Evolutionary conservation across 2,113 vertebrate species (phyloP).

Genomic region (Puffinus mauretanicus): DNA sequence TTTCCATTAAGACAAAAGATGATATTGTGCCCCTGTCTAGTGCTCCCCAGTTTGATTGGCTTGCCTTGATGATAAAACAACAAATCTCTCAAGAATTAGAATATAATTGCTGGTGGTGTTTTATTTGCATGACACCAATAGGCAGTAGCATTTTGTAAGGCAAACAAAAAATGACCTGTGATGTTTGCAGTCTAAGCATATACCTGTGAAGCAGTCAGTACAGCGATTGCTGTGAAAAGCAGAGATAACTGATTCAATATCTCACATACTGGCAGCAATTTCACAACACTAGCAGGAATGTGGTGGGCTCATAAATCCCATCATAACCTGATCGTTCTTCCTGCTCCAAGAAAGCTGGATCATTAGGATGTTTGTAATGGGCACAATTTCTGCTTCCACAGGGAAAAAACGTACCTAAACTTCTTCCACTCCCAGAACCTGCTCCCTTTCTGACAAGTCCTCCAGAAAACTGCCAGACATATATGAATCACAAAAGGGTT

Average conservation of each 20-base stretch:
- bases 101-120: background rate
- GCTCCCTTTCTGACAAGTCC: background rate
- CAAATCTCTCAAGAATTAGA: background rate
- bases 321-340: background rate
- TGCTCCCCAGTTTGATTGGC: background rate
- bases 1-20: background rate
- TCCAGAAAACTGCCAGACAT: background rate
- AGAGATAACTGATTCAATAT: background rate
- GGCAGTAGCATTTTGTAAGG: background rate
- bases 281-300: background rate
- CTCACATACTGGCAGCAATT: background rate
- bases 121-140: background rate
- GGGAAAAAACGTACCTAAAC: background rate
- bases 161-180: background rate
- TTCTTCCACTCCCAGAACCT: background rate
- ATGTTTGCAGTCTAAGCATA: background rate
- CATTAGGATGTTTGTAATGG: background rate
- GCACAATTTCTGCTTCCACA: background rate
- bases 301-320: background rate
- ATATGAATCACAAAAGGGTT: fast-evolving
- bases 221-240: background rate
- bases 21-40: background rate
- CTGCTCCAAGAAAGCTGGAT: background rate
- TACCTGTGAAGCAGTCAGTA: background rate
- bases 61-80: background rate